Base-by-base conservation (phyloP, 2,797 vertebrate species). In the Mycteria americana region DNA sequence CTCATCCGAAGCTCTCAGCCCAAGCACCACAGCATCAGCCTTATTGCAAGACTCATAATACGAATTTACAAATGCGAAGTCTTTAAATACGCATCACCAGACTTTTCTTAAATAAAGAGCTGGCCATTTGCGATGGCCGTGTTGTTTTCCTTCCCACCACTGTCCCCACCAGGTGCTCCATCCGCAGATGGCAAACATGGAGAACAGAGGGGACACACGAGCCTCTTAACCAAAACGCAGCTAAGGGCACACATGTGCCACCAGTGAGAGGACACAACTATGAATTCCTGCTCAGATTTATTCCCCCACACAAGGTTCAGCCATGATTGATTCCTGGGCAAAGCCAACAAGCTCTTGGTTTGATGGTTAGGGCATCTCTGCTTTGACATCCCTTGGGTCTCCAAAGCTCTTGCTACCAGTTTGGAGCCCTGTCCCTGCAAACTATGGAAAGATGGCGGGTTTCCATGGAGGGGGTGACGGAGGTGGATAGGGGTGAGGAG, bases 101-200 rank as follows among this genome's bases (percentile, higher is more conserved):
- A 72, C 30, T 54, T 50, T 79, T 45, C 77, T 63, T n/a, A 67
- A 91, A 70, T 30, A 23, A 89, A 76, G n/a, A 91, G 33, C 56
- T 86, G 79, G 64, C 62, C 57, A 19, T 75, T 31, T 7, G n/a
- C 2, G 1, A 73, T 0, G 2, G 63, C 30, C 4, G 2, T 5
- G 3, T 23, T 50, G 50, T 62, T 57, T 69, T 50, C 45, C 64
- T 76, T 51, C 53, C 63, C 37, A 57, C 23, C 6, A 2, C 18
- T 15, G 27, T 15, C 48, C 15, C 27, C 73, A 89, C 37, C 54
- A 22, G 0, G 0, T 1, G 2, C 59, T 90, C 62, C 74, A 65
- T 45, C 48, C 2, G 1, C 37, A 39, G 37, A 39, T 24, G 46
- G 62, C 35, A 67, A 88, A 65, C 12, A 16, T 2, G 25, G 84